Conservation (phyloP, 2,797 vertebrate species). For the Diglossa cyanea region DNA sequence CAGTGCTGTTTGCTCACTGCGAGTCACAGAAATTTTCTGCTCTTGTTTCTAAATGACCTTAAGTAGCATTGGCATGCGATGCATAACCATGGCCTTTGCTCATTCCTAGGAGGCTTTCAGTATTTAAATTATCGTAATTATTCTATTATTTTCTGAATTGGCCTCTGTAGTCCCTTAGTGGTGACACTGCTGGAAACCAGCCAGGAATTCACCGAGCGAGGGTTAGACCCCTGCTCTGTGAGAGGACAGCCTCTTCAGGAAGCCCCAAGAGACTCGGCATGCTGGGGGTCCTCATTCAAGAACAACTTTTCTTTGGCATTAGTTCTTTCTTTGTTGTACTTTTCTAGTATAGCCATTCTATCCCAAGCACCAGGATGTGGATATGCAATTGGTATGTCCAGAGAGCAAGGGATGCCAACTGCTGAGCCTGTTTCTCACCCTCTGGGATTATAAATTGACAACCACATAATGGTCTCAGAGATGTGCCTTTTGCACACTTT, state of each 20-base stretch:
- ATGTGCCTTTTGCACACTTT: neutral
- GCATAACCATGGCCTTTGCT: neutral
- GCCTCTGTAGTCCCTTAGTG: neutral
- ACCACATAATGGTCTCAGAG: neutral
- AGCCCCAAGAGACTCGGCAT: neutral
- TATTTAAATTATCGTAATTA: neutral
- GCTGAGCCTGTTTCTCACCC: neutral
- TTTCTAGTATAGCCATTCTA: neutral
- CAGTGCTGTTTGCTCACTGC: neutral
- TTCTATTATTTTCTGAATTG: neutral
- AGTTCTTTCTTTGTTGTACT: neutral
- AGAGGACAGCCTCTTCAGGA: neutral
- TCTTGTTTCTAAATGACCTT: neutral
- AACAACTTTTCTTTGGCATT: neutral
- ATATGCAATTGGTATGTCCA: neutral
- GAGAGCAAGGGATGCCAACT: neutral
- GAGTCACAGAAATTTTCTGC: neutral
- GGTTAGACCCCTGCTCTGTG: neutral
- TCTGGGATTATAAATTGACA: neutral
- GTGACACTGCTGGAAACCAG: neutral
- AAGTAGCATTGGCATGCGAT: neutral
- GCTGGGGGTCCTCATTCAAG: neutral
- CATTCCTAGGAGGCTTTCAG: neutral
- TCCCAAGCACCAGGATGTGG: neutral
- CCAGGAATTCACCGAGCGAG: neutral